phyloP scores from a whole-genome alignment of 2,888 invertebrate species.

The Meliscaeva auricollis region DNA sequence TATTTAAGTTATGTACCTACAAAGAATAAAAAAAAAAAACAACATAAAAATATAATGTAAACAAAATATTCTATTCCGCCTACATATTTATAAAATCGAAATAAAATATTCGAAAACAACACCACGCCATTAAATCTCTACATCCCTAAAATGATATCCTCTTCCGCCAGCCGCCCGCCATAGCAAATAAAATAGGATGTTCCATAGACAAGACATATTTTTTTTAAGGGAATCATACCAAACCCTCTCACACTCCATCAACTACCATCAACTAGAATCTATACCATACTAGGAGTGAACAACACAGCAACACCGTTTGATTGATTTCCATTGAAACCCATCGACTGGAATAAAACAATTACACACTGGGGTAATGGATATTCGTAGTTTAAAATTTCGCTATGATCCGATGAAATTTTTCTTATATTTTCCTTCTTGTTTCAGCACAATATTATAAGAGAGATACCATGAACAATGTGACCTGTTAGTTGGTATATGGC shows the following conservation, averaged over 20 bases:
- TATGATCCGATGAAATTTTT: slow-evolving; percentile 51
- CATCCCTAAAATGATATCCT: neutral
- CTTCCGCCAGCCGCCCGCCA: neutral
- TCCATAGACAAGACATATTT: neutral
- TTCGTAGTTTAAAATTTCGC: slow-evolving; percentile 72
- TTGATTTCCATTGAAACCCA: slow-evolving; percentile 77
- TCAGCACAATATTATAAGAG: slow-evolving; percentile 15
- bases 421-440: slow-evolving; percentile 29
- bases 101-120: slow-evolving; percentile 6
- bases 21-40: too few relatives aligned
- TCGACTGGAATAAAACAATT: slow-evolving; percentile 79
- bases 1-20: too few relatives aligned
- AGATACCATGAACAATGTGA: neutral
- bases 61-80: neutral
- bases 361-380: slow-evolving; percentile 77
- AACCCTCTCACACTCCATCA: slow-evolving; percentile 4
- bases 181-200: neutral
- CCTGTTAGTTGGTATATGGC: slow-evolving; percentile 25
- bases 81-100: neutral
- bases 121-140: neutral
- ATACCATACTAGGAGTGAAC: slow-evolving; percentile 1
- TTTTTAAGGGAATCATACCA: neutral
- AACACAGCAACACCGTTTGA: slow-evolving; percentile 59
- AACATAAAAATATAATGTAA: neutral
- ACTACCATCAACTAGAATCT: neutral